These are phyloP conservation scores for Chirona hameri DNA, from an alignment of 2,888 invertebrate genomes.

Conservation along the genomic window DNA sequence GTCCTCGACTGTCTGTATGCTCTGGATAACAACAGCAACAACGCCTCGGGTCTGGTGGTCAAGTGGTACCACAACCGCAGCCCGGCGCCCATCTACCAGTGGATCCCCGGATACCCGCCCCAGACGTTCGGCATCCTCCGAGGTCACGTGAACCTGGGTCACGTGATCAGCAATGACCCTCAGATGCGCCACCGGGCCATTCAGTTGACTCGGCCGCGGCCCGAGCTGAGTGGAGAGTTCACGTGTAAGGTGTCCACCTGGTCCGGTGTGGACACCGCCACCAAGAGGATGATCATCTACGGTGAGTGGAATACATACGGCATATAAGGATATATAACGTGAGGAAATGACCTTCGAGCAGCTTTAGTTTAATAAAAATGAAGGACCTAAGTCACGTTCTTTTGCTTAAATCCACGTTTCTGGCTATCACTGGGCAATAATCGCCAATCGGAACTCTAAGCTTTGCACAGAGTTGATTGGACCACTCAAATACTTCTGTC, in stretches of 20 bases:
- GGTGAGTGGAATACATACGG: too few species aligned
- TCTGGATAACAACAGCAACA: conserved; percentile 57
- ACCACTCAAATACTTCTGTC: too few species aligned
- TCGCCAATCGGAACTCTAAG: too few species aligned
- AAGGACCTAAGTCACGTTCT: too few species aligned
- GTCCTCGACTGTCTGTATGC: conserved; percentile 69
- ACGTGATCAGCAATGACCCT: conserved; percentile 26
- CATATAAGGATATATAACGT: too few species aligned
- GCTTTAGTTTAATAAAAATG: too few species aligned
- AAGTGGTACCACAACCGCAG: conserved; percentile 43
- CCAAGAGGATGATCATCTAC: conserved; percentile 62
- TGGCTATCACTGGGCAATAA: too few species aligned
- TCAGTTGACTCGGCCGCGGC: conserved; percentile 62
- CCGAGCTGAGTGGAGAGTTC: conserved; percentile 67
- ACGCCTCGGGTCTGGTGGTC: conserved; percentile 40
- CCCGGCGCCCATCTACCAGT: conserved; percentile 43
- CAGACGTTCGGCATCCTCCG: conserved; percentile 33
- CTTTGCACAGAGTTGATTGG: too few species aligned
- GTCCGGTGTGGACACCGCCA: conserved; percentile 61
- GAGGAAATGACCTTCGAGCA: too few species aligned
- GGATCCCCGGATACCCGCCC: conserved; percentile 41
- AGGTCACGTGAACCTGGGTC: neutral
- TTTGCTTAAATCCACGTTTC: too few species aligned
- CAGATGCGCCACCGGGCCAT: conserved; percentile 63
- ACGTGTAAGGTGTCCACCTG: conserved; percentile 68